Evolutionary conservation across 1,140 invertebrate species (phyloP).

Genomic region (Drosophila bipectinata): DNA sequence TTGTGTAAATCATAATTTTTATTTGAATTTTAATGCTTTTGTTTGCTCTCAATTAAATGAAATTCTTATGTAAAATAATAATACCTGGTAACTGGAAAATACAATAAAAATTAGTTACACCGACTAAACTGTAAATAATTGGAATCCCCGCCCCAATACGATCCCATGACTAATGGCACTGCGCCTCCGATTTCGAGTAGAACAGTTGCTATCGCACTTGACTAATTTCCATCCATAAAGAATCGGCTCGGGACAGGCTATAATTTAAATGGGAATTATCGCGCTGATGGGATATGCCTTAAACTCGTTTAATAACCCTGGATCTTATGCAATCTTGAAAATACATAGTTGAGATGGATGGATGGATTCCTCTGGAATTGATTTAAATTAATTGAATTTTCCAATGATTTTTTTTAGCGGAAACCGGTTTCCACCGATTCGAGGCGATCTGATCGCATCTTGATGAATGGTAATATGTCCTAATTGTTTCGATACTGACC

Average conservation of each 20-base stretch:
- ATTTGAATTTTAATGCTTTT: conserved; percentile 36
- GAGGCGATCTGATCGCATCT: conserved; percentile 20
- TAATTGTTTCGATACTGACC: conserved; percentile 51
- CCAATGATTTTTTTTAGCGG: neutral
- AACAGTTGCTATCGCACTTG: conserved; percentile 7
- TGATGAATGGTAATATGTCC: conserved; percentile 25
- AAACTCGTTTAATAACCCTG: neutral
- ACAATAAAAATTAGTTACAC: conserved; percentile 3
- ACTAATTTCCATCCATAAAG: conserved; percentile 14
- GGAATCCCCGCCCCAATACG: conserved; percentile 2
- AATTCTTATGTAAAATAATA: too few species aligned
- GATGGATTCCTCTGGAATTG: conserved; percentile 23
- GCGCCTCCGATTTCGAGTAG: neutral
- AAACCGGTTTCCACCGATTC: conserved; percentile 49
- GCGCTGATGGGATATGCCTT: neutral
- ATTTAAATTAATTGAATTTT: conserved; percentile 73
- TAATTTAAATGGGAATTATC: conserved; percentile 17
- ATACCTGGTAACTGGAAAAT: too few species aligned
- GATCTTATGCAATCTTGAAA: conserved; percentile 8
- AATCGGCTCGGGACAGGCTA: neutral
- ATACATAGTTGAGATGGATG: neutral
- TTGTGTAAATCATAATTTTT: conserved; percentile 75
- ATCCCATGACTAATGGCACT: conserved; percentile 4
- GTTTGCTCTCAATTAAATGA: neutral
- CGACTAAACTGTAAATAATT: neutral